phyloP scores from a whole-genome alignment of 2,113 vertebrate genomes.

The Muscicapa adusta region DNA sequence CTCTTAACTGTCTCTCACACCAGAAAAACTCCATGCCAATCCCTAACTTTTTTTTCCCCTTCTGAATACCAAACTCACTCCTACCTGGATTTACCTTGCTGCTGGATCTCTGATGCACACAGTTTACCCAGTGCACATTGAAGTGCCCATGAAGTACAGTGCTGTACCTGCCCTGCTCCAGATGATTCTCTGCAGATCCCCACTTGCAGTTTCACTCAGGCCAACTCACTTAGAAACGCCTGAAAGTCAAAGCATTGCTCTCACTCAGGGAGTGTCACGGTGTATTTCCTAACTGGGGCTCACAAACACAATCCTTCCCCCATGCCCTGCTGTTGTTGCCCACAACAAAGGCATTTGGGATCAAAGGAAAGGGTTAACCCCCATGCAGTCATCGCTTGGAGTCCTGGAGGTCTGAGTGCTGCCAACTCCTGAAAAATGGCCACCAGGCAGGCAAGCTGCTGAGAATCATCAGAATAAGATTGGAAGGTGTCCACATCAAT shows the following conservation, averaged over 20 bases:
- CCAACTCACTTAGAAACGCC: slow-evolving; percentile 36
- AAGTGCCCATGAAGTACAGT: not conserved
- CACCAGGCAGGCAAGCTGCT: slow-evolving; percentile 84
- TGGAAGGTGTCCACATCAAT: slow-evolving; percentile 90
- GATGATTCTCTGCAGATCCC: not conserved
- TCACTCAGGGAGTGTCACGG: not conserved
- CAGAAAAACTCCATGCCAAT: not conserved
- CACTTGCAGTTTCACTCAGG: not conserved
- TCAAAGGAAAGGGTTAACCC: slow-evolving; percentile 68
- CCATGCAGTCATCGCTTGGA: not conserved
- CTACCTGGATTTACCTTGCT: not conserved
- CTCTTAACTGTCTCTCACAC: not conserved
- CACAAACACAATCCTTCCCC: not conserved
- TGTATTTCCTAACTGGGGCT: not conserved
- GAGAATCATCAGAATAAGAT: slow-evolving; percentile 71
- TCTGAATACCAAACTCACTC: not conserved
- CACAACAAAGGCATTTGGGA: not conserved
- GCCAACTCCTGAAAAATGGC: slow-evolving; percentile 80
- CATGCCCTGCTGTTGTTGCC: accelerated
- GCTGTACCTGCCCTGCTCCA: not conserved
- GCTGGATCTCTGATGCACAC: not conserved
- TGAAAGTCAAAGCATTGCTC: not conserved
- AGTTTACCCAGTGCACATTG: not conserved
- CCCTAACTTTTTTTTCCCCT: not conserved
- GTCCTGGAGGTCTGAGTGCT: slow-evolving; percentile 70